Percentiles rank a stretch among this genome's conserved stretches.
Conservation (phyloP, 2,113 vertebrate species). For the Eublepharis macularius region DNA sequence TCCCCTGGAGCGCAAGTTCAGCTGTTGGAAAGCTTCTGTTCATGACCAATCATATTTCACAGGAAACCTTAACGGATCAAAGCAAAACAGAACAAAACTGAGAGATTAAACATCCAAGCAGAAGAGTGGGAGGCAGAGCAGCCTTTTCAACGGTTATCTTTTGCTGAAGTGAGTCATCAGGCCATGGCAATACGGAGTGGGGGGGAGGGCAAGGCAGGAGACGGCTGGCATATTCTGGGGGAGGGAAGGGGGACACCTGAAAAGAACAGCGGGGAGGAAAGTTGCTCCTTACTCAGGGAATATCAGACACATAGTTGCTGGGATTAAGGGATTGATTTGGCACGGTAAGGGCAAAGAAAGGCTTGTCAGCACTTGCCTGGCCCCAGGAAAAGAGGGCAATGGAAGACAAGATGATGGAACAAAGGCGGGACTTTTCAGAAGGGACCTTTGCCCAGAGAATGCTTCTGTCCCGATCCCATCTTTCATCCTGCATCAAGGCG, state of each 20-base stretch:
- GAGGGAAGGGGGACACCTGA: neutral
- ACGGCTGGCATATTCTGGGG: neutral
- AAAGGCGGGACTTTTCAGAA: no score
- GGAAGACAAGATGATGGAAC: neutral
- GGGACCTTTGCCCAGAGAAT: no score
- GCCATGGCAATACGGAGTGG: neutral
- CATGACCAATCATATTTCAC: neutral
- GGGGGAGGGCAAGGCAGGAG: neutral
- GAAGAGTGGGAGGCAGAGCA: neutral
- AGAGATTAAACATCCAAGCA: neutral
- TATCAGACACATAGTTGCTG: neutral
- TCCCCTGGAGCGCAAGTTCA: neutral
- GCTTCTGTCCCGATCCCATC: no score
- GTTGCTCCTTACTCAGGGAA: neutral
- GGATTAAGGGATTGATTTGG: neutral
- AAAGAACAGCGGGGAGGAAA: neutral
- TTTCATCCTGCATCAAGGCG: no score
- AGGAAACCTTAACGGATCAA: neutral
- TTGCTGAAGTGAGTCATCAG: no score
- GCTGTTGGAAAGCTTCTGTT: neutral
- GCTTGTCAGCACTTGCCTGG: neutral
- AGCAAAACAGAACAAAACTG: neutral
- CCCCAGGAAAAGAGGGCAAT: neutral
- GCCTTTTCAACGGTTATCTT: no score
- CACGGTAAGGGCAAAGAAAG: neutral